These are phyloP conservation scores for Myrmecophaga tridactyla DNA, from an alignment of 2,113 vertebrate genomes.

Conservation along the genomic window DNA sequence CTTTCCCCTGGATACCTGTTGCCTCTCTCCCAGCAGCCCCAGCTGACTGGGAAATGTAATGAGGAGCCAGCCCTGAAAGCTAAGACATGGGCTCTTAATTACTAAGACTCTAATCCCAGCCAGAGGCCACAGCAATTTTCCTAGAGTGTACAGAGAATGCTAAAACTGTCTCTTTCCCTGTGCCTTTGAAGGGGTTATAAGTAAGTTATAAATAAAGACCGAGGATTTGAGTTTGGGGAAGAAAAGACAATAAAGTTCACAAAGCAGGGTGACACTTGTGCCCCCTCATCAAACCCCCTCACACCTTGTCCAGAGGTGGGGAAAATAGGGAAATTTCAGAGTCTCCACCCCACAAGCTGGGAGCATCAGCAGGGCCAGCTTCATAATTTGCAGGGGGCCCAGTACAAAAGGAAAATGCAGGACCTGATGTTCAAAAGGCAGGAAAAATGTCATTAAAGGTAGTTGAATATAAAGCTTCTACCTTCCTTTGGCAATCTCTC, in stretches of 20 bases:
- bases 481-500: not conserved
- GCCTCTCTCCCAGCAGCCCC: not conserved
- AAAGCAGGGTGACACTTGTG: not conserved
- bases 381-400: too few species aligned
- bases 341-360: not conserved
- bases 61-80: not conserved
- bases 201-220: not conserved
- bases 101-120: not conserved
- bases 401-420: not conserved
- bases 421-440: not conserved
- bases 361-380: not conserved
- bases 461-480: not conserved
- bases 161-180: not conserved
- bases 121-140: not conserved
- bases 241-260: not conserved
- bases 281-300: not conserved
- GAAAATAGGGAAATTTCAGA: not conserved
- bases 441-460: not conserved
- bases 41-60: not conserved
- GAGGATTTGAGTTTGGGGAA: not conserved
- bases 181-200: not conserved
- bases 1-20: not conserved
- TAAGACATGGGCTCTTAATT: not conserved
- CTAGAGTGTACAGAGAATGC: not conserved
- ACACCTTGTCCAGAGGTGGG: too few species aligned